Base-by-base conservation (phyloP, 2,113 vertebrate species). In the Macheiramphus alcinus region DNA sequence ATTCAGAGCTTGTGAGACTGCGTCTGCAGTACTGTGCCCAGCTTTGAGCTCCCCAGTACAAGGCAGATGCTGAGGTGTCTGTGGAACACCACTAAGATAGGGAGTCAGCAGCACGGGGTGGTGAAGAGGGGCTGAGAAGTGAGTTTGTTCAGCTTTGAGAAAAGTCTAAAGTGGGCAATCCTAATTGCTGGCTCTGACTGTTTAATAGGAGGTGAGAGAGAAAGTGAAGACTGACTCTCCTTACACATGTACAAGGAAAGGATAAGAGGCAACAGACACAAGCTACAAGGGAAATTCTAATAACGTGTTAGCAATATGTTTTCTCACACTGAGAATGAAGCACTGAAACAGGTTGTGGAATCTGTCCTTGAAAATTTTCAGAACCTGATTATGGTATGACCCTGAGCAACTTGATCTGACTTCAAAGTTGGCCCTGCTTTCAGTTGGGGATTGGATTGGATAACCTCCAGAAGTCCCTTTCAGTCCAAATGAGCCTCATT, bases 401-500 rank as follows among this genome's bases (percentile, higher is more conserved):
- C 52, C 73, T 56, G 40, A 90, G 93, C 43, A 95, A 95, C 61
- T n/a, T 72, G 73, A 96, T 91, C 84, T 4, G 27, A 68, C 90
- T 96, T 96, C 58, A 90, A 93, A 97, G 94, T 75, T 95, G 43
- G 13, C 43, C 23, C 10, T 74, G 53, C 75, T 91, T 91, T 91
- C 66, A 72, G 36, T 4, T 80, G 66, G 27, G 36, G 34, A 22
- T 80, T 1, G 0, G 43, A 68, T 82, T 90, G 84, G 62, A 81
- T 91, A 94, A 82, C 89, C 27, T 94, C 56, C 95, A 96, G 78
- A 85, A 91, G 93, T 90, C 20, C 27, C 78, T 93, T 95, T 74
- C 76, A 94, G 71, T 95, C 66, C 80, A 80, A 90, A 66, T 53
- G 56, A 94, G 22, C 52, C 10, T 79, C 29, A 43, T 31, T 43